Conservation (phyloP, 2,113 vertebrate species). For the Myrmecophaga tridactyla region DNA sequence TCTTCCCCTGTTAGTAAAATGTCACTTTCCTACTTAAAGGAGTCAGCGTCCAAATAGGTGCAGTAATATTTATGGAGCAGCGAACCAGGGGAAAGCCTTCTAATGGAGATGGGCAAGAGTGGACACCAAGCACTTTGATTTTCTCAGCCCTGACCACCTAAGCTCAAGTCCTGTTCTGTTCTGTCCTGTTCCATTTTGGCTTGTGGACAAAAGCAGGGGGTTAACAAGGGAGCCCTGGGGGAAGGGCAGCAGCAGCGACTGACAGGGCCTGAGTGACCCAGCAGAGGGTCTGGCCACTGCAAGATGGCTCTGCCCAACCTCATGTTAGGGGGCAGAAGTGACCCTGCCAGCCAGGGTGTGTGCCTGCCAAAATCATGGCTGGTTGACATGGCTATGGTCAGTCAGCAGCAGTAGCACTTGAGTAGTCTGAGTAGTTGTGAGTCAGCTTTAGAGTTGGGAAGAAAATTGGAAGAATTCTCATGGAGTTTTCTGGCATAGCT, state of each 20-base stretch:
- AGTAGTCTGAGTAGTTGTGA: not conserved
- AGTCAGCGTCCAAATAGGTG: not conserved
- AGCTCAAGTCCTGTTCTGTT: not conserved
- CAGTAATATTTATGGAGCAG: not conserved
- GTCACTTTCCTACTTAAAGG: not conserved
- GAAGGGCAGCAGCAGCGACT: not conserved
- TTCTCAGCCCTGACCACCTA: not conserved
- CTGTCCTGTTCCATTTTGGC: not conserved
- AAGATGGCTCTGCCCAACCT: too few species aligned
- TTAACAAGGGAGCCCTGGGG: not conserved
- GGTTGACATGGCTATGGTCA: too few species aligned
- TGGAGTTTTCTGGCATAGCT: not conserved
- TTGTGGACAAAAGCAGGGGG: not conserved
- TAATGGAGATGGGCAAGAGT: not conserved
- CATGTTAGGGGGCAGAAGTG: not conserved
- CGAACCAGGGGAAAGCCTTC: fast-evolving
- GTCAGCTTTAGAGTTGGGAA: not conserved
- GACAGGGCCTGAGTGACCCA: not conserved
- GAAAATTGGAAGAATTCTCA: not conserved
- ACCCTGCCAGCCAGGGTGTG: not conserved
- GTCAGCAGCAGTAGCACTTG: too few species aligned
- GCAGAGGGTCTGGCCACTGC: not conserved
- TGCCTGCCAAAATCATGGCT: too few species aligned
- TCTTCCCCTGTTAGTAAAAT: not conserved
- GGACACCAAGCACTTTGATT: not conserved